Conservation (phyloP, 2,797 vertebrate species). For the Tympanoctomys barrerae region DNA sequence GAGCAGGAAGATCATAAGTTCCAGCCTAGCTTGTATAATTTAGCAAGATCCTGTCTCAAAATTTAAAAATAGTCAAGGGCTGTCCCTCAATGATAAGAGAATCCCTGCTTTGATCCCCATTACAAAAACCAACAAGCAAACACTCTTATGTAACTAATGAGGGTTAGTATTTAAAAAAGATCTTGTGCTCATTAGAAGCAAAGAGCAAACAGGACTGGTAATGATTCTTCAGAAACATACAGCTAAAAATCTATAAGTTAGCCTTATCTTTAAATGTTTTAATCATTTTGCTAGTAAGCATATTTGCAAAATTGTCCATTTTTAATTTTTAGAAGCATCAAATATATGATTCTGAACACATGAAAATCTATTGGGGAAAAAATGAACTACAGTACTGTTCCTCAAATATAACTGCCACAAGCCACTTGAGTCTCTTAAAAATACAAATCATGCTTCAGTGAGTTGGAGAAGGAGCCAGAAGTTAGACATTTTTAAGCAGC, state of each 20-base stretch:
- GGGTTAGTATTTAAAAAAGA: background rate
- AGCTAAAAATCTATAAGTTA: background rate
- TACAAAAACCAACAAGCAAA: background rate
- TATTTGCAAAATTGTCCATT: background rate
- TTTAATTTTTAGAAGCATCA: background rate
- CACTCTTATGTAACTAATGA: background rate
- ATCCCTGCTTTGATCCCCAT: background rate
- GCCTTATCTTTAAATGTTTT: background rate
- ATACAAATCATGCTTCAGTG: background rate
- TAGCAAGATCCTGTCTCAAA: background rate
- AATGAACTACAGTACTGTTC: background rate
- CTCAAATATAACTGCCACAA: background rate
- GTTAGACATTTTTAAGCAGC: background rate
- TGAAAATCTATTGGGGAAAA: background rate
- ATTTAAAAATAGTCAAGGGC: background rate
- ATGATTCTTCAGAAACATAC: background rate
- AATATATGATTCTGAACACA: background rate
- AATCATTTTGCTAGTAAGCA: background rate
- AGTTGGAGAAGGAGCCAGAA: background rate
- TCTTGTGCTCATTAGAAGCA: background rate
- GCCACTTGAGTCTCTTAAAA: background rate
- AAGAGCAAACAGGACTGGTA: background rate
- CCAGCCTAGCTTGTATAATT: background rate
- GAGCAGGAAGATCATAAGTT: background rate
- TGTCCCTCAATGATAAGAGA: background rate